These are phyloP conservation scores for Gephyroberyx darwinii DNA, from an alignment of 2,797 vertebrate genomes.

Conservation along the genomic window DNA sequence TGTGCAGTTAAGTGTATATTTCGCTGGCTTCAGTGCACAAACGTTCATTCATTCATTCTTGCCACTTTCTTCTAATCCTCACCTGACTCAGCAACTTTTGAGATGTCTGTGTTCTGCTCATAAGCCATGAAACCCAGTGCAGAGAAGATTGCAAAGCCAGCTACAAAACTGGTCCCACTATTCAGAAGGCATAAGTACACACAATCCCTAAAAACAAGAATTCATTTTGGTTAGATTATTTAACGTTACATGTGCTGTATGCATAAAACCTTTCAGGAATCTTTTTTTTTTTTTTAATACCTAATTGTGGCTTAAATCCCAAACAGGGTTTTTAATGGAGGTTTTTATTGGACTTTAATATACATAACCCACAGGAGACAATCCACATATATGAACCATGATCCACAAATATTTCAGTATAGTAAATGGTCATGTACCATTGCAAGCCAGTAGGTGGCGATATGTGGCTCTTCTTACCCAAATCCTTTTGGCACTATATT, in stretches of 20 bases:
- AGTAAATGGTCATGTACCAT: too few relatives aligned
- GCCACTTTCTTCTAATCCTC: conserved; percentile 4
- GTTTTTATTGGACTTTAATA: too few relatives aligned
- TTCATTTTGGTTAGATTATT: not conserved
- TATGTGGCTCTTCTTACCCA: too few relatives aligned
- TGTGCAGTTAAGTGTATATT: not conserved
- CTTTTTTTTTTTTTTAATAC: too few relatives aligned
- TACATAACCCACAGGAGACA: too few relatives aligned
- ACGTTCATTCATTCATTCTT: not conserved
- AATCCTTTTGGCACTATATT: too few relatives aligned
- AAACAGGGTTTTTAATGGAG: too few relatives aligned
- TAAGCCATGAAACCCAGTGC: conserved; percentile 86
- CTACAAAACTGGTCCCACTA: conserved; percentile 85
- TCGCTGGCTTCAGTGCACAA: too few relatives aligned
- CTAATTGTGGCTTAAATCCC: too few relatives aligned
- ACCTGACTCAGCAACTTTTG: conserved; percentile 85
- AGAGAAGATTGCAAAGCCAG: conserved; percentile 87
- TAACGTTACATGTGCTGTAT: not conserved
- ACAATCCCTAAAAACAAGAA: conserved; percentile 76
- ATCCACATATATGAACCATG: too few relatives aligned
- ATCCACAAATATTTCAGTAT: too few relatives aligned
- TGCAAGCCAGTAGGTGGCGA: too few relatives aligned
- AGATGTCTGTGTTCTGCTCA: conserved; percentile 82
- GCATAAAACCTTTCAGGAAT: not conserved
- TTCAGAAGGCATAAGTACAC: conserved; percentile 84